Base-by-base conservation (phyloP, 1,140 invertebrate genomes). In the Rhopalosiphum padi region DNA sequence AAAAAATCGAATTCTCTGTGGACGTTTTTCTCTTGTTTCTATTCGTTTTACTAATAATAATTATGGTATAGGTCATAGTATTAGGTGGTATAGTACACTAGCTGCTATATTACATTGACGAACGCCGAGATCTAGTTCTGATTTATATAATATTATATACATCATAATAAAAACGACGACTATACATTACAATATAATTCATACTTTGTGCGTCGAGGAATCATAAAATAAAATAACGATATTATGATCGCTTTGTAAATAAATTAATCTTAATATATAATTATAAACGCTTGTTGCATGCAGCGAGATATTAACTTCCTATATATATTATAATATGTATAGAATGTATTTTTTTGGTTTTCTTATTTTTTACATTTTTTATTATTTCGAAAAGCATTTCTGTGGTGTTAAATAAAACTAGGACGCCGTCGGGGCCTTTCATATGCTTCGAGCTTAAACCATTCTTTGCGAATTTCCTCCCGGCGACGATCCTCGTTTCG, bases 1-100 rank as follows among this genome's bases (percentile, higher is more conserved):
- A 86, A 41, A 92, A 86, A 93, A 77, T 82, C 11, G 48, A 93
- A 93, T 93, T 93, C 77, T 86, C 48, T 93, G 91, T 93, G 91
- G 82, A 93, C 91, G 91, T 93, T 93, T 93, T 93, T 92, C 82
- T 93, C 91, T 93, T 85, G 23, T 93, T 92, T 86, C 48, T 93
- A 48, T 86, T 43, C 15, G 41, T 91, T 91, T 6, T 91, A 60
- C n/a, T 60, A 41, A 41, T 41, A 41, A 41, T 41, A 48, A 90
- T 88, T 88, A 51, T 30, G n/a, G 22, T 35, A 88, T 88, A 82
- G 60, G 23, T 25, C 77, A 90, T 60, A 22, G 43, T 90, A 25
- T 46, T 37, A 90, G 7, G 25, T n/a, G 89, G 43, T 77, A 46
- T 60, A 30, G 90, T 48, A 43, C 43, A 77, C n/a, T 30, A 22